These are phyloP conservation scores for Doryteuthis pealeii DNA, from an alignment of 1,140 invertebrate species.

Conservation along the genomic window DNA sequence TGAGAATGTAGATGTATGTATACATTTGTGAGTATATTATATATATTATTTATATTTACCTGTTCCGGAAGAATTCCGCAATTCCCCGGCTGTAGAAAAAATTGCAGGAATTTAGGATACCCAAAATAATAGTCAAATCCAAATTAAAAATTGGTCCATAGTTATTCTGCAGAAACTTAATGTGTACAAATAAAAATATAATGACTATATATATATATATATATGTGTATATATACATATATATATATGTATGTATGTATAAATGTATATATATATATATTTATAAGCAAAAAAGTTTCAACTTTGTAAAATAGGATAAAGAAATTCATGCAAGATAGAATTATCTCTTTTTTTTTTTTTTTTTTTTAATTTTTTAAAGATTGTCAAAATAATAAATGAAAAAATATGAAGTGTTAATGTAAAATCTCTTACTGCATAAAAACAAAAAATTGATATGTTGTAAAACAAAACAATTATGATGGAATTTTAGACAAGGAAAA, in stretches of 20 bases:
- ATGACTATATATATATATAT: too few species aligned
- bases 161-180: constrained; percentile 1
- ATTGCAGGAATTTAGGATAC: constrained; percentile 7
- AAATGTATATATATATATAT: too few species aligned
- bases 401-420: too few species aligned
- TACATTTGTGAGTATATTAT: neutral
- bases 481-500: too few species aligned
- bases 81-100: constrained; percentile 6
- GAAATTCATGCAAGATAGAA: neutral
- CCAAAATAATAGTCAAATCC: constrained; percentile 3
- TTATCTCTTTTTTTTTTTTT: neutral
- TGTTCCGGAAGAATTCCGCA: constrained; percentile 9
- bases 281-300: too few species aligned
- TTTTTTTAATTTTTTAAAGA: too few species aligned
- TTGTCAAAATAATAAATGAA: too few species aligned
- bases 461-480: too few species aligned
- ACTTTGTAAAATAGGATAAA: neutral
- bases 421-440: too few species aligned
- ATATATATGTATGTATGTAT: too few species aligned
- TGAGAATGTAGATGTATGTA: neutral
- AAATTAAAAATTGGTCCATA: neutral
- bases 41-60: constrained; percentile 8
- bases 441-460: too few species aligned
- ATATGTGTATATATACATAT: too few species aligned
- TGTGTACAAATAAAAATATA: neutral